Percentiles rank a stretch among this genome's conserved stretches.
Evolutionary conservation across 2,888 invertebrate species (phyloP).

Genomic region (Hoplodrina ambigua): DNA sequence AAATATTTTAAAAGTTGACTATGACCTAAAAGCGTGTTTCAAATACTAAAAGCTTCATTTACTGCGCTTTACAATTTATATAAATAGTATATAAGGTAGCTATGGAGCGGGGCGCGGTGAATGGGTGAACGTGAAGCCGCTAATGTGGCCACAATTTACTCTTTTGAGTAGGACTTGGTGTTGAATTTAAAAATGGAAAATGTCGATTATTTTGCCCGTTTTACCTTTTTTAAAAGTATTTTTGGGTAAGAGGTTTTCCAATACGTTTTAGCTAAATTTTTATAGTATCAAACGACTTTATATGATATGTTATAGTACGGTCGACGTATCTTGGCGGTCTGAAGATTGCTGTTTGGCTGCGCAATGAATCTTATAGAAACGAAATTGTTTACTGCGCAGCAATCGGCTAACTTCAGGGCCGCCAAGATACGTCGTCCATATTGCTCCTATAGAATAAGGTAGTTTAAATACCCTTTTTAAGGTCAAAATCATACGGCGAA

Average conservation of each 20-base stretch:
- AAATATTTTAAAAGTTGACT: not conserved
- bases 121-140: conserved; percentile 42
- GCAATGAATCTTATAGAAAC: too few relatives aligned
- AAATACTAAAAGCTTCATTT: conserved; percentile 41
- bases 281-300: not conserved
- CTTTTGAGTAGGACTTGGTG: conserved; percentile 10
- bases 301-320: not conserved
- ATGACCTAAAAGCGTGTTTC: not conserved
- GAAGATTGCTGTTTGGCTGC: too few relatives aligned
- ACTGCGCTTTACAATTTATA: conserved; percentile 41
- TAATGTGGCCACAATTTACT: conserved; percentile 37
- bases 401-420: too few relatives aligned
- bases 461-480: too few relatives aligned
- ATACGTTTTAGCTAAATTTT: not conserved
- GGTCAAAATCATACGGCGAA: too few relatives aligned
- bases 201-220: conserved; percentile 6
- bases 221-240: conserved; percentile 9
- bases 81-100: conserved; percentile 44
- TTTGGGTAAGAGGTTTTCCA: not conserved
- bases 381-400: too few relatives aligned
- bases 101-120: conserved; percentile 44
- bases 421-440: too few relatives aligned
- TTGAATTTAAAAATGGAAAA: conserved; percentile 36
- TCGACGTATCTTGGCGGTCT: too few relatives aligned
- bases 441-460: too few relatives aligned